Evolutionary conservation across 1,140 invertebrate genomes (phyloP), one percentile per base, ranked within the genome.

Genomic region (Sesamia nonagrioides): DNA sequence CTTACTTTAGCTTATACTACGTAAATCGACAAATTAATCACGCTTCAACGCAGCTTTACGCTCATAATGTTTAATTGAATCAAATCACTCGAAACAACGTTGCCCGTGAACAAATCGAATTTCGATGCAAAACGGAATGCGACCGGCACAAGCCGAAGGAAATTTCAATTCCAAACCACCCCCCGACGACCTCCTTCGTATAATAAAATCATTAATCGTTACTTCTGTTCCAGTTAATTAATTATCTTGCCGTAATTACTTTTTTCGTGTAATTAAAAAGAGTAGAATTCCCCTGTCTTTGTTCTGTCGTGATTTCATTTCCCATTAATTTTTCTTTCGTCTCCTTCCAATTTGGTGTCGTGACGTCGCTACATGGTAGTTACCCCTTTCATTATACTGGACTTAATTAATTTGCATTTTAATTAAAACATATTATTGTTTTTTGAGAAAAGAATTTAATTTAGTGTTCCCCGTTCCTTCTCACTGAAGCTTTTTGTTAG

Each of bases 121-220:
- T 88, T 85, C 83, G 80, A 87, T 86, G 87, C 86, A 88, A 89
- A 88, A 79, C 78, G 83, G 83, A 82, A 81, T 82, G 81, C 77
- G 77, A 83, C 79, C 79, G 74, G 68, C 77, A 77, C 80, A 75
- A 71, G 81, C 86, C 87, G 80, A 88, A 92, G 87, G 86, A 93
- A 92, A 92, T 92, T 93, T 91, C 91, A 89, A 90, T 90, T 89
- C 83, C 77, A 77, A 86, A 79, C 82, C 79, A 82, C 84, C 84
- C 86, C 89, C 84, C 80, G 79, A 82, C 91, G 90, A 91, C 91
- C 92, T 93, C 91, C 86, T 89, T 84, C 90, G 92, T 92, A 94
- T 94, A 94, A 94, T 94, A 94, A 94, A 94, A 94, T 94, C 93
- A 94, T 94, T 94, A 93, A 94, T 94, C 93, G 93, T 94, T 94